Percentiles rank a stretch among this genome's conserved stretches.
These are phyloP conservation scores for Leptinotarsa rubiginosa DNA, from an alignment of 2,888 invertebrate genomes.

Conservation along the genomic window DNA sequence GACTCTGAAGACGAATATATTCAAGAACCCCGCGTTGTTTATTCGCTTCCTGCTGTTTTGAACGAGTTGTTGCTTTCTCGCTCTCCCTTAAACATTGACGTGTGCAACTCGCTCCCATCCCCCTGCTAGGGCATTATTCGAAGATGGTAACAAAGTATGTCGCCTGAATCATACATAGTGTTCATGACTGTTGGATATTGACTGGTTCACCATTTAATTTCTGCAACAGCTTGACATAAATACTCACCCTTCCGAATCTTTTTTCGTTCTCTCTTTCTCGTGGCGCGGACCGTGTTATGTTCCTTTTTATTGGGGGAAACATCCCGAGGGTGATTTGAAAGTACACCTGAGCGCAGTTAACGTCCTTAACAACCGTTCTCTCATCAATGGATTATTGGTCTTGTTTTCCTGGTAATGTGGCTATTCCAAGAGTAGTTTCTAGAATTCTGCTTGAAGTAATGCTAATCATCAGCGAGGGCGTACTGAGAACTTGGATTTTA, in stretches of 20 bases:
- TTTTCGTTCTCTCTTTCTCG: constrained; percentile 12
- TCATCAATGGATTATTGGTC: constrained; percentile 26
- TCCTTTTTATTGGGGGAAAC: constrained; percentile 27
- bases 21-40: constrained; percentile 12
- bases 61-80: constrained; percentile 11
- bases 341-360: constrained; percentile 25
- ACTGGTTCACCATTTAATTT: constrained; percentile 29
- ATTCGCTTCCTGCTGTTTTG: constrained; percentile 22
- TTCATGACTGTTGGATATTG: constrained; percentile 25
- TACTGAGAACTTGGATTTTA: constrained; percentile 1
- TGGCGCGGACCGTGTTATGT: neutral
- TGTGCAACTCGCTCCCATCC: neutral
- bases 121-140: constrained; percentile 15
- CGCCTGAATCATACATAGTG: constrained; percentile 16
- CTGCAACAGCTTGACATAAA: constrained; percentile 28
- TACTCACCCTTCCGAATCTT: constrained; percentile 23
- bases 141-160: constrained; percentile 22
- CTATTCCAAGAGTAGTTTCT: constrained; percentile 18
- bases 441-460: constrained; percentile 8
- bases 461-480: neutral
- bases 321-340: constrained; percentile 27
- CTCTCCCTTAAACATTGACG: constrained; percentile 10
- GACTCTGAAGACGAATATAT: constrained; percentile 6
- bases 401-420: constrained; percentile 14
- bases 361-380: constrained; percentile 29